Evolutionary conservation across 2,888 invertebrate species (phyloP), one percentile per base, ranked within the genome.

Genomic region (Pherbina coryleti): DNA sequence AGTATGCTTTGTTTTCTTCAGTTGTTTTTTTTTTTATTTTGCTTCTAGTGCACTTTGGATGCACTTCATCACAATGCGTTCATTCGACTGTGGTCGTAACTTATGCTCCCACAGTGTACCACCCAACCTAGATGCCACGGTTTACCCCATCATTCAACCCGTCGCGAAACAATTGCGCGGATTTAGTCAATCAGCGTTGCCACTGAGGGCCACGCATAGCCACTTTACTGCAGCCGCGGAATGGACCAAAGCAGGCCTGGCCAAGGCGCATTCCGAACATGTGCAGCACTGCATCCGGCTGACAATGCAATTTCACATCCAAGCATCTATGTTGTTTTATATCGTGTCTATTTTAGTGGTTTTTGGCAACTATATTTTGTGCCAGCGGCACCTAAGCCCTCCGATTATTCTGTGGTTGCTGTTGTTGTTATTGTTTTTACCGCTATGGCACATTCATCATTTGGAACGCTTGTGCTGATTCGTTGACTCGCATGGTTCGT

Each of bases 121-220:
- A 51, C 28, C 44, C 72, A 34, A 31, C 72, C n/a, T 5, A n/a
- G 31, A 44, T 22, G 19, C 67, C n/a, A 44, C 22, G n/a, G 55
- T 22, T 14, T 5, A 51, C 34, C 57, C 17, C 71, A 76, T 77
- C 66, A 55, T 49, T 67, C 49, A 34, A n/a, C 22, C n/a, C 28
- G 25, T 31, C 55, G 74, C 74, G 31, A 51, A 22, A 11, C 74
- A 53, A 60, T 25, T 51, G 62, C 71, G 75, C 66, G 71, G 55
- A 71, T 64, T 78, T 78, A 75, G 75, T 78, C 78, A 78, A 78
- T 75, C 75, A 51, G 72, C 25, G 25, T 17, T 49, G 19, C 51
- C 44, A 51, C 28, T 44, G 67, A 44, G 22, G 49, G 28, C 49
- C 49, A 49, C 19, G 25, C 19, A 22, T 3, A 8, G 22, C n/a